A percentile compares a stretch with the other conserved stretches of the same genome.
Evolutionary conservation across 2,113 vertebrate genomes (phyloP).

Genomic region (Pteruthius melanotis): DNA sequence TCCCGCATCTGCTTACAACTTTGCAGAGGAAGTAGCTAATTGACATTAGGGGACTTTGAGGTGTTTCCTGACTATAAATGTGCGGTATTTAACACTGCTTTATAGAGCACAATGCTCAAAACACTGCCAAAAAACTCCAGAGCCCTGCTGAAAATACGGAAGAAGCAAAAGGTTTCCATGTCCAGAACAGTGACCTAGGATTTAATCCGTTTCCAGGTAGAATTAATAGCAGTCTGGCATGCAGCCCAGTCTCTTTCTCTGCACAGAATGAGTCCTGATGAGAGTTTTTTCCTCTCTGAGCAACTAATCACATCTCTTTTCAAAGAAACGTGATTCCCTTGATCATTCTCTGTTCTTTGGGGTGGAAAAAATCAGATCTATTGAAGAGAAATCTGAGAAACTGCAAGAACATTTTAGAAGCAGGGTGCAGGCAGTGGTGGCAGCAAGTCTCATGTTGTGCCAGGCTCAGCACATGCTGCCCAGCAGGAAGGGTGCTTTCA

Average conservation of each 20-base stretch:
- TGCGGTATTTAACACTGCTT: slow-evolving; percentile 36
- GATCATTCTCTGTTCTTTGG: not conserved
- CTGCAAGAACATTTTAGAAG: not conserved
- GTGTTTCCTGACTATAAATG: slow-evolving; percentile 47
- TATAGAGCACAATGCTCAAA: slow-evolving; percentile 40
- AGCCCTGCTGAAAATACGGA: not conserved
- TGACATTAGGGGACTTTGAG: slow-evolving; percentile 49
- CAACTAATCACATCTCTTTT: not conserved
- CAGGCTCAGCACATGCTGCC: not conserved
- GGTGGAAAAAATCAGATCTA: not conserved
- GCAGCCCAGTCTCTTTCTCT: not conserved
- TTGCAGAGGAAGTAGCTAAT: slow-evolving; percentile 56
- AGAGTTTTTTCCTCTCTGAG: not conserved
- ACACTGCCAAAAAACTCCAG: slow-evolving; percentile 8
- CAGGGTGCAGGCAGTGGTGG: rapidly evolving
- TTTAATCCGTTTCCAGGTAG: slow-evolving; percentile 54
- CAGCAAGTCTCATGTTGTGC: not conserved
- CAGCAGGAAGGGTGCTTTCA: not conserved
- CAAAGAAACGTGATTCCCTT: slow-evolving; percentile 6
- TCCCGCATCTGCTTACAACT: not conserved
- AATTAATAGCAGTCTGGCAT: slow-evolving; percentile 31
- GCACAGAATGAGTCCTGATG: not conserved
- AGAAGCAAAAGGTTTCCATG: slow-evolving; percentile 3
- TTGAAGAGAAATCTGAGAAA: slow-evolving; percentile 17
- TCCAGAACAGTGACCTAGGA: slow-evolving; percentile 20